Evolutionary conservation across 1,140 invertebrate genomes (phyloP).

Genomic region (Chironomus tepperi): DNA sequence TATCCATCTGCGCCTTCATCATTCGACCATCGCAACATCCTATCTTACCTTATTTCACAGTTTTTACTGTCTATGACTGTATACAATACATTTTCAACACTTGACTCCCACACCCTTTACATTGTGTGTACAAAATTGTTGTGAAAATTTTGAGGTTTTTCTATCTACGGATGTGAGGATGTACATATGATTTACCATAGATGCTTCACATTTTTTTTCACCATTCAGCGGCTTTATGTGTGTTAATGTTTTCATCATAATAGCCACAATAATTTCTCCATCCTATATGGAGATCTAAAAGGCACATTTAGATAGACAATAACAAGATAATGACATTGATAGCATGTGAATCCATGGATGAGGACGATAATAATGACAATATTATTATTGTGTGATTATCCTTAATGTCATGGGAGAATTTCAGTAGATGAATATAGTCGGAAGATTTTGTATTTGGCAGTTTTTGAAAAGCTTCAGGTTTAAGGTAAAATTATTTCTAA

Average conservation of each 20-base stretch:
- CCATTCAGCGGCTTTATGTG: constrained; percentile 5
- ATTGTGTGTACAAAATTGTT: not conserved
- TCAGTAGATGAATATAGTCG: no score
- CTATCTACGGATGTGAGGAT: not conserved
- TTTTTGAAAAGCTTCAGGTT: no score
- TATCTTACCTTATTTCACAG: no score
- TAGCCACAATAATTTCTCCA: not conserved
- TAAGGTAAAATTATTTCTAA: no score
- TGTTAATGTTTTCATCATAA: not conserved
- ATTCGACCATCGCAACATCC: no score
- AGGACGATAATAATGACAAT: no score
- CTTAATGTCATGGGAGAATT: no score
- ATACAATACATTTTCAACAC: no score
- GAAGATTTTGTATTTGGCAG: no score
- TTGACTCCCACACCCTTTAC: not conserved
- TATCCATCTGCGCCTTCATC: no score
- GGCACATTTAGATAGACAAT: not conserved
- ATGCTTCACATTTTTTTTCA: not conserved
- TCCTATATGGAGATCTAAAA: not conserved
- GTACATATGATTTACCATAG: not conserved
- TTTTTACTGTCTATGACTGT: no score
- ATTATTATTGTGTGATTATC: no score
- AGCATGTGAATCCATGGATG: not conserved
- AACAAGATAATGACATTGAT: not conserved
- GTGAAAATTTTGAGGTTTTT: constrained; percentile 8